These are phyloP conservation scores for Caenorhabditis virilis DNA, from an alignment of 2,888 invertebrate species.

Conservation along the genomic window DNA sequence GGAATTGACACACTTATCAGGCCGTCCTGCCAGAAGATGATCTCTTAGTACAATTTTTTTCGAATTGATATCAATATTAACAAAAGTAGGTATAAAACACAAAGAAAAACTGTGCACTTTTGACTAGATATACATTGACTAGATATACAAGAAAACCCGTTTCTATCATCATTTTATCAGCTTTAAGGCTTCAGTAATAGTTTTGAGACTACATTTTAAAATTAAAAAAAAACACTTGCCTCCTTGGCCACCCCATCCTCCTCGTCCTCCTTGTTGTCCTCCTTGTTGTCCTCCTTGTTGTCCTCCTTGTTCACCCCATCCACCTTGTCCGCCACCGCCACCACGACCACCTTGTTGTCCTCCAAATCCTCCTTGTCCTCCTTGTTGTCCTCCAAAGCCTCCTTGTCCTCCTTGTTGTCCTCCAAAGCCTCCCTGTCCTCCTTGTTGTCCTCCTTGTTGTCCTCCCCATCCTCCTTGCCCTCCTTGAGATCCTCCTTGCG, in stretches of 20 bases:
- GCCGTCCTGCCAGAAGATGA: no score
- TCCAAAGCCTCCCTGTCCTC: constrained; percentile 8
- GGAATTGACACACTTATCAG: no score
- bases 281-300: background rate
- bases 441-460: constrained; percentile 7
- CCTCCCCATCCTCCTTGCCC: constrained; percentile 11
- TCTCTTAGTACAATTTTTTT: no score
- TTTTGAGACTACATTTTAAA: no score
- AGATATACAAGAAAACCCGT: no score
- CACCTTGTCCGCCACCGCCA: constrained; percentile 15
- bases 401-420: constrained; percentile 6
- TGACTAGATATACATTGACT: no score
- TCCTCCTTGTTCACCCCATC: constrained; percentile 10
- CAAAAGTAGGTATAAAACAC: no score
- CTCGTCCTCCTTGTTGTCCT: constrained; percentile 11
- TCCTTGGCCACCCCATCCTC: constrained; percentile 11
- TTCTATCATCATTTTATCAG: no score
- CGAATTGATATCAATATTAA: no score
- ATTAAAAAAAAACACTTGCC: background rate
- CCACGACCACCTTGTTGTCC: constrained; percentile 11
- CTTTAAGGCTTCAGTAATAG: no score
- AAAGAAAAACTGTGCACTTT: no score
- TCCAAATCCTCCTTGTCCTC: constrained; percentile 2
- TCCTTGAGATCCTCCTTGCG: constrained; percentile 2
- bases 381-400: constrained; percentile 8